Conservation (phyloP, 2,113 vertebrate genomes). For the Lycaon pictus region DNA sequence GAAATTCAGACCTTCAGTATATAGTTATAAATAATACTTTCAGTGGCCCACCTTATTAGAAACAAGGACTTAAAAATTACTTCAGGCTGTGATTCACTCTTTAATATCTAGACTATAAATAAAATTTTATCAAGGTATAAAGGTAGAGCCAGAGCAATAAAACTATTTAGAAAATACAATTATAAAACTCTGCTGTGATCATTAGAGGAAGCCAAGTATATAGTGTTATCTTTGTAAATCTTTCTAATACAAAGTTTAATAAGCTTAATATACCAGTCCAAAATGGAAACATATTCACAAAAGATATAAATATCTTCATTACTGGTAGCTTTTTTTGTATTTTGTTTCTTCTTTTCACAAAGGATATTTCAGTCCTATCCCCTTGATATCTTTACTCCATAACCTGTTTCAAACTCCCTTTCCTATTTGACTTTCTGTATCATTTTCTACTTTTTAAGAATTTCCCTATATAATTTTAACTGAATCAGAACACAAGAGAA, state of each 20-base stretch:
- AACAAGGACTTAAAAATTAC: slow-evolving; percentile 53
- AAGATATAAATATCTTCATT: not conserved
- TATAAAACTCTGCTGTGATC: not conserved
- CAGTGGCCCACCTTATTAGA: not conserved
- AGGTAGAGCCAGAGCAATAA: not conserved
- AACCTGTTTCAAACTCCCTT: not conserved
- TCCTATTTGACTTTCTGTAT: not conserved
- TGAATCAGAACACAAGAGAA: not conserved
- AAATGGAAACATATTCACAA: slow-evolving; percentile 3
- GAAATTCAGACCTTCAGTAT: not conserved
- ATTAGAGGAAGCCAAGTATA: slow-evolving; percentile 21
- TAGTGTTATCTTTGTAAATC: not conserved
- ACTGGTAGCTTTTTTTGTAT: not conserved
- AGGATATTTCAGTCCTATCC: not conserved
- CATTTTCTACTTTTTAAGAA: slow-evolving; percentile 15
- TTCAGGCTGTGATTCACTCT: not conserved
- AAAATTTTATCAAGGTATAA: not conserved
- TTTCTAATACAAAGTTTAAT: slow-evolving; percentile 44
- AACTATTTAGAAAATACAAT: slow-evolving; percentile 37
- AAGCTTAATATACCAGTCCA: not conserved
- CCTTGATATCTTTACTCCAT: not conserved
- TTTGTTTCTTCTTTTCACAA: not conserved
- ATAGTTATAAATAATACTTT: not conserved
- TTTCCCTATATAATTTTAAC: not conserved
- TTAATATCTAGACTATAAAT: slow-evolving; percentile 11